phyloP scores from a whole-genome alignment of 2,888 invertebrate species.

The Thecophora atra region DNA sequence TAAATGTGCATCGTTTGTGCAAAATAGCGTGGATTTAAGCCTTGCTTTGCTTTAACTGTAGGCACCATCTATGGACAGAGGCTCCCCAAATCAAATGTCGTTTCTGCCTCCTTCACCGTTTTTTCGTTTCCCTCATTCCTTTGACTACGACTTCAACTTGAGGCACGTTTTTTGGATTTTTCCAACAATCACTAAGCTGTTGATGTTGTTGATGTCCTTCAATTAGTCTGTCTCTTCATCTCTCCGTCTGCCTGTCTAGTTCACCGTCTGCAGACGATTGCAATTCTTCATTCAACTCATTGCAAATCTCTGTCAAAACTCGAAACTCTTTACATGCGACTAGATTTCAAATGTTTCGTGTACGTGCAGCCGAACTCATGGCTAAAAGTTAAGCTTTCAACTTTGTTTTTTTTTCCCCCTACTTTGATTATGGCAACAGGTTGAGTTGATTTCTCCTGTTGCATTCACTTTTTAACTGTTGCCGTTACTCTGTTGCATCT shows the following conservation, averaged over 20 bases:
- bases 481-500: neutral
- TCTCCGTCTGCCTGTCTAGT: constrained; percentile 1
- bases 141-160: constrained; percentile 8
- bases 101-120: neutral
- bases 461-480: neutral
- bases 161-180: constrained; percentile 21
- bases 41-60: neutral
- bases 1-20: neutral
- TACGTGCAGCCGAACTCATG: constrained; percentile 7
- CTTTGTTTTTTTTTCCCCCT: neutral
- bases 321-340: neutral
- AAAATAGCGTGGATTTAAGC: neutral
- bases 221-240: neutral
- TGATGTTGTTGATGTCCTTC: constrained; percentile 10
- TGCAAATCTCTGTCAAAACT: neutral
- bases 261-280: constrained; percentile 6
- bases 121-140: neutral
- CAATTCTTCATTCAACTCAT: neutral
- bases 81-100: neutral
- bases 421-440: neutral
- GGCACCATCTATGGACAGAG: neutral
- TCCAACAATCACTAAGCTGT: constrained; percentile 6
- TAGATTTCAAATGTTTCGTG: neutral
- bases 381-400: neutral
- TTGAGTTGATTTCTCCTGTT: neutral